A percentile compares a stretch with the other conserved stretches of the same genome.
Evolutionary conservation across 1,140 invertebrate genomes (phyloP).

Genomic region (Gonioctena quinquepunctata): DNA sequence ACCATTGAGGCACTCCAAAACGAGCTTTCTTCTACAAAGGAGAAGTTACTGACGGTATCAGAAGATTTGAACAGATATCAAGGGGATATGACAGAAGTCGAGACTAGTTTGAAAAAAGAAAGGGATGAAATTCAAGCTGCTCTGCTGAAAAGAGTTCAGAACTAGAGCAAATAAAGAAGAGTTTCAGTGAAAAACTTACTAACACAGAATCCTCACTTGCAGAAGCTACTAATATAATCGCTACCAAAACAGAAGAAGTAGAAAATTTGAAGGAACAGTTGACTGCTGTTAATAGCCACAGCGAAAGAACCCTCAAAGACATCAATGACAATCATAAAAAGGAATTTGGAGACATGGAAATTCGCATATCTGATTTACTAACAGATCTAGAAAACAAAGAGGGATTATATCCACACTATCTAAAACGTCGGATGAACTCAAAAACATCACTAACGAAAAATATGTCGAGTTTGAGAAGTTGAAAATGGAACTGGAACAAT

Average conservation of each 20-base stretch:
- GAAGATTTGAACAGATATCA: constrained; percentile 25
- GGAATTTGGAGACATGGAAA: constrained; percentile 10
- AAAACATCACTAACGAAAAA: neutral
- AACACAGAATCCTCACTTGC: constrained; percentile 1
- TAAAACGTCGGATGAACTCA: neutral
- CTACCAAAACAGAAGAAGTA: neutral
- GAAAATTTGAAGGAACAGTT: neutral
- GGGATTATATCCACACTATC: constrained; percentile 1
- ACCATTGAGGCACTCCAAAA: neutral
- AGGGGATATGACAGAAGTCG: constrained; percentile 22
- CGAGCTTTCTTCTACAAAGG: constrained; percentile 16
- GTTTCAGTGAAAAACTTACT: constrained; percentile 1
- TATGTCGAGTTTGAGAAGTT: neutral
- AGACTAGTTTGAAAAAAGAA: constrained; percentile 21
- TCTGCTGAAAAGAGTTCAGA: neutral
- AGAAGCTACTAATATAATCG: neutral
- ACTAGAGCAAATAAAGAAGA: constrained; percentile 30
- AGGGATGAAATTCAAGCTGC: constrained; percentile 1
- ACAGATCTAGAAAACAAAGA: constrained; percentile 21
- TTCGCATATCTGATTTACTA: constrained; percentile 12
- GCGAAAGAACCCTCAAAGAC: constrained; percentile 3
- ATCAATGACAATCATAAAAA: constrained; percentile 11
- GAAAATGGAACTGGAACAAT: neutral
- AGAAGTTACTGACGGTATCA: neutral
- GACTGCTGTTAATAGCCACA: neutral